Evolutionary conservation across 2,888 invertebrate species (phyloP).

Genomic region (Brachypterus glaber): DNA sequence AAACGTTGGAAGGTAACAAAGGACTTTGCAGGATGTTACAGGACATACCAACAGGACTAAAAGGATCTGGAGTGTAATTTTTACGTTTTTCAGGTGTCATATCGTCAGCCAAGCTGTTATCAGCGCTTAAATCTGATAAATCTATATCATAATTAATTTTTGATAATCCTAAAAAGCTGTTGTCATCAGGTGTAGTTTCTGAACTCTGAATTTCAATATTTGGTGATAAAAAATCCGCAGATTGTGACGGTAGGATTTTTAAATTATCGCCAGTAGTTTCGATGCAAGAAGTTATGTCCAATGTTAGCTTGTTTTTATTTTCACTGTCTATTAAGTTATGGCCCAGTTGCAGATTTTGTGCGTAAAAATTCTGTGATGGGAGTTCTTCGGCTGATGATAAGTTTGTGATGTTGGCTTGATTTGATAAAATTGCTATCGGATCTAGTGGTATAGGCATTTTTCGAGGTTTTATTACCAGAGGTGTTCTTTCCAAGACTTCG

Average conservation of each 20-base stretch:
- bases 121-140: slow-evolving; percentile 62
- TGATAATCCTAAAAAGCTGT: slow-evolving; percentile 52
- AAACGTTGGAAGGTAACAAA: slow-evolving; percentile 30
- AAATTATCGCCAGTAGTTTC: slow-evolving; percentile 24
- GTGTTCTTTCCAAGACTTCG: slow-evolving; percentile 62
- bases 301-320: slow-evolving; percentile 29
- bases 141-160: slow-evolving; percentile 71
- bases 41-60: slow-evolving; percentile 45
- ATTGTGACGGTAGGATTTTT: slow-evolving; percentile 32
- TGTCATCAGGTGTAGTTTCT: slow-evolving; percentile 56
- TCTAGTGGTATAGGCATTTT: slow-evolving; percentile 51
- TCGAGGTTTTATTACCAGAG: slow-evolving; percentile 56
- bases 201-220: slow-evolving; percentile 43
- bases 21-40: slow-evolving; percentile 34
- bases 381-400: not conserved
- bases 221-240: slow-evolving; percentile 39
- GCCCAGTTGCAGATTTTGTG: slow-evolving; percentile 32
- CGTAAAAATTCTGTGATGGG: slow-evolving; percentile 27
- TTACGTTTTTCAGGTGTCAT: slow-evolving; percentile 35
- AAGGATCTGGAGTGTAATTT: slow-evolving; percentile 42
- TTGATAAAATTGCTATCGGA: slow-evolving; percentile 8
- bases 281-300: slow-evolving; percentile 38
- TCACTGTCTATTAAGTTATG: slow-evolving; percentile 19
- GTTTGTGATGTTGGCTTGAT: slow-evolving; percentile 8
- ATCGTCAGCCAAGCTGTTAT: slow-evolving; percentile 58